These are phyloP conservation scores for Speoplatyrhinus poulsoni DNA, from an alignment of 2,113 vertebrate species.

Conservation along the genomic window DNA sequence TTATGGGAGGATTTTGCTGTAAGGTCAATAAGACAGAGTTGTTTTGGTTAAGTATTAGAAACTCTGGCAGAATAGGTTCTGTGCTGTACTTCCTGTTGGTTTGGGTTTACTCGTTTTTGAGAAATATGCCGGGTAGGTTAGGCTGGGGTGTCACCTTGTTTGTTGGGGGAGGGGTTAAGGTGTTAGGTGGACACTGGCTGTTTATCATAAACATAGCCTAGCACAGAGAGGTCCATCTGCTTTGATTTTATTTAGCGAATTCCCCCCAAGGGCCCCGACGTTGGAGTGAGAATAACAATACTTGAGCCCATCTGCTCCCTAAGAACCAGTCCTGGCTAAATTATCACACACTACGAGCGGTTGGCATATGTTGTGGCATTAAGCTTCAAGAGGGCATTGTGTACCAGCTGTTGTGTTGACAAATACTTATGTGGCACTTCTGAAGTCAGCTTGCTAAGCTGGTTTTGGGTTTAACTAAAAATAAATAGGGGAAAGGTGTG, in stretches of 20 bases:
- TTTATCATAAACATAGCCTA: slow-evolving; percentile 87
- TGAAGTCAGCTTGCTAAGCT: slow-evolving; percentile 86
- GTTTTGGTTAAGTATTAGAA: slow-evolving; percentile 29
- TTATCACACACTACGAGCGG: slow-evolving; percentile 91
- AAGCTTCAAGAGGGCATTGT: slow-evolving; percentile 94
- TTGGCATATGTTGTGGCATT: slow-evolving; percentile 96
- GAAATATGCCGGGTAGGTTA: slow-evolving; percentile 18
- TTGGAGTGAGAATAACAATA: slow-evolving; percentile 95
- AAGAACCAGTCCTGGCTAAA: slow-evolving; percentile 87
- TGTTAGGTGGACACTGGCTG: slow-evolving; percentile 76
- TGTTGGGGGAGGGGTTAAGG: slow-evolving; percentile 62
- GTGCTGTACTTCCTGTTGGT: slow-evolving; percentile 39
- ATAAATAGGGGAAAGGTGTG: slow-evolving; percentile 54
- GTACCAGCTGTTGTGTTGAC: slow-evolving; percentile 94
- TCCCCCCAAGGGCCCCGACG: slow-evolving; percentile 84
- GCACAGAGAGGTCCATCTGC: slow-evolving; percentile 94
- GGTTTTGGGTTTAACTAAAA: slow-evolving; percentile 73
- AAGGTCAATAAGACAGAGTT: slow-evolving; percentile 46
- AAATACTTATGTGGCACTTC: slow-evolving; percentile 93
- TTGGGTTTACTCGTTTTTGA: slow-evolving; percentile 56
- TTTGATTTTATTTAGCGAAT: slow-evolving; percentile 92
- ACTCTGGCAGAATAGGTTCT: not conserved
- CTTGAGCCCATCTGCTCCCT: slow-evolving; percentile 91
- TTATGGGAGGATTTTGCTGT: slow-evolving; percentile 59
- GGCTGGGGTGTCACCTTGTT: slow-evolving; percentile 36